A percentile compares a stretch with the other conserved stretches of the same genome.
These are phyloP conservation scores for Hemichromis elongatus DNA, from an alignment of 2,113 vertebrate genomes.

Conservation along the genomic window DNA sequence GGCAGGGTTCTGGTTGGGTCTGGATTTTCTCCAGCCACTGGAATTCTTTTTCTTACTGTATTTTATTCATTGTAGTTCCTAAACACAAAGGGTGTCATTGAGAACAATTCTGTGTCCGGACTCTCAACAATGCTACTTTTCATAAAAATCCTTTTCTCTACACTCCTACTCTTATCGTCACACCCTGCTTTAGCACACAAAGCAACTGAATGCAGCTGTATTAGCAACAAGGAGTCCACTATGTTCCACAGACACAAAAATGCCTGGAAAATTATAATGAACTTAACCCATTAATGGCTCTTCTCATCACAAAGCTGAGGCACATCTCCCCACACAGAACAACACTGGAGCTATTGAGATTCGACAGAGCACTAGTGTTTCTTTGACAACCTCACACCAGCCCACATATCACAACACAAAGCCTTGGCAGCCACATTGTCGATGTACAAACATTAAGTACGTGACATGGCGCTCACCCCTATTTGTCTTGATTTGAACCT, in stretches of 20 bases:
- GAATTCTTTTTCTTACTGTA: background rate
- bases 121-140: conserved; percentile 41
- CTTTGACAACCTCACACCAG: background rate
- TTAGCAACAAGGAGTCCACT: conserved; percentile 45
- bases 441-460: background rate
- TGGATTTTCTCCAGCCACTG: background rate
- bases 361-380: conserved; percentile 45
- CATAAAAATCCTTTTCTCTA: conserved; percentile 11
- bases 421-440: conserved; percentile 11
- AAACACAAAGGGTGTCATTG: conserved; percentile 29
- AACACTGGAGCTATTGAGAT: conserved; percentile 51
- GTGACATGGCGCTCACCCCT: conserved; percentile 19
- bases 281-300: conserved; percentile 49
- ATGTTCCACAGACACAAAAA: conserved; percentile 24
- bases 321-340: conserved; percentile 20
- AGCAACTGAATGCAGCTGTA: conserved; percentile 32
- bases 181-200: conserved; percentile 44
- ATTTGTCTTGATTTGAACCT: conserved; percentile 33
- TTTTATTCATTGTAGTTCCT: background rate
- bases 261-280: conserved; percentile 31
- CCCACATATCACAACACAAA: conserved; percentile 35
- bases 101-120: background rate
- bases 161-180: conserved; percentile 48
- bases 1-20: background rate
- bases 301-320: conserved; percentile 8